Conservation (phyloP, 2,888 invertebrate species). For the Agriotes lineatus region DNA sequence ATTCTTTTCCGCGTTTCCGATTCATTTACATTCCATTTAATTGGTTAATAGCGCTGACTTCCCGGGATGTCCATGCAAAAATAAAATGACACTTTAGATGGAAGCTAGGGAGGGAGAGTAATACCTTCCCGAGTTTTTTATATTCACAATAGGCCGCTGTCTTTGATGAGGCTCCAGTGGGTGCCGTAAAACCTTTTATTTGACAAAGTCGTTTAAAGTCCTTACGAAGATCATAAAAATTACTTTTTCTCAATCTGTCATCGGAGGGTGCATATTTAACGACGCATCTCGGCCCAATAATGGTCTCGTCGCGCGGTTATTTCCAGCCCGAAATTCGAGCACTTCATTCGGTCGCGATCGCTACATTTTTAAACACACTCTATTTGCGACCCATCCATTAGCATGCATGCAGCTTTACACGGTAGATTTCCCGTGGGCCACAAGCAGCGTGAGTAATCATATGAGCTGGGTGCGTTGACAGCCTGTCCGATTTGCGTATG, state of each 20-base stretch:
- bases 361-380: constrained; percentile 33
- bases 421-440: constrained; percentile 55
- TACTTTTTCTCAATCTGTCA: constrained; percentile 16
- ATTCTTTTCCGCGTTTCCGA: too few relatives aligned
- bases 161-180: constrained; percentile 4
- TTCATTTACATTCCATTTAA: too few relatives aligned
- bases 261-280: constrained; percentile 16
- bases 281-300: constrained; percentile 4
- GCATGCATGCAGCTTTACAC: constrained; percentile 45
- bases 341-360: constrained; percentile 25
- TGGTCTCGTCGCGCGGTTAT: background rate
- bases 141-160: constrained; percentile 2
- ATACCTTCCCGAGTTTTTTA: too few relatives aligned
- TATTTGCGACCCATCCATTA: constrained; percentile 34
- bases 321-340: background rate
- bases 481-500: constrained; percentile 46
- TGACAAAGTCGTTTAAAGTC: constrained; percentile 15
- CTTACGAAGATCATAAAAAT: constrained; percentile 17
- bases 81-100: too few relatives aligned
- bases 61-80: too few relatives aligned
- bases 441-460: constrained; percentile 51
- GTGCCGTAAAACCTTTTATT: constrained; percentile 11
- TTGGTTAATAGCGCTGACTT: too few relatives aligned
- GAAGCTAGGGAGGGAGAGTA: too few relatives aligned
- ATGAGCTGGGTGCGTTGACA: constrained; percentile 41